phyloP scores from a whole-genome alignment of 2,113 vertebrate species.

The Hydrolagus affinis region DNA sequence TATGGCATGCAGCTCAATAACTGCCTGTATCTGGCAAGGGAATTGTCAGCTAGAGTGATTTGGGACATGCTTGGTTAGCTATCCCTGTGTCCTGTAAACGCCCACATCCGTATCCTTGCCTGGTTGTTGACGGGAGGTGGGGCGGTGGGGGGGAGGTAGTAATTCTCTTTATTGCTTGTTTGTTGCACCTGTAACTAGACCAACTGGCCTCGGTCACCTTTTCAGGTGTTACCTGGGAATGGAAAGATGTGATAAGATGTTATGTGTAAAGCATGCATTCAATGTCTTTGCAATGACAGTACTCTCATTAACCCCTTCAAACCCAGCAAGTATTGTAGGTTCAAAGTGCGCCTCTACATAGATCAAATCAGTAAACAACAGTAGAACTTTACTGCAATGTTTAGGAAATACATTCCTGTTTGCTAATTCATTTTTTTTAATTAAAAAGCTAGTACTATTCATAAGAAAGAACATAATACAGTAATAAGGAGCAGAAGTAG shows the following conservation, averaged over 20 bases:
- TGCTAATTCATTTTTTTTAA: no score
- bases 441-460: no score
- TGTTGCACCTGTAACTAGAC: background rate
- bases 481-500: no score
- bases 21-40: conserved; percentile 13
- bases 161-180: background rate
- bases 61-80: background rate
- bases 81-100: background rate
- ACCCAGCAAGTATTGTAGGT: background rate
- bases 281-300: background rate
- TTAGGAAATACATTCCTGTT: no score
- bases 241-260: conserved; percentile 1
- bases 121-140: background rate
- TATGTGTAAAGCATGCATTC: conserved; percentile 5
- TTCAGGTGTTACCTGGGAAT: background rate
- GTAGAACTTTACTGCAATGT: background rate
- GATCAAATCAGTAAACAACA: conserved; percentile 13
- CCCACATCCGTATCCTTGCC: conserved; percentile 2
- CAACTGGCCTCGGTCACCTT: background rate
- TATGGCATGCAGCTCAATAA: background rate
- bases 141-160: no score
- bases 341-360: background rate
- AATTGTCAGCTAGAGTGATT: background rate
- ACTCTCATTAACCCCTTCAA: background rate
- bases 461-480: no score